Evolutionary conservation across 2,797 vertebrate species (phyloP).

Genomic region (Lacerta viridis): DNA sequence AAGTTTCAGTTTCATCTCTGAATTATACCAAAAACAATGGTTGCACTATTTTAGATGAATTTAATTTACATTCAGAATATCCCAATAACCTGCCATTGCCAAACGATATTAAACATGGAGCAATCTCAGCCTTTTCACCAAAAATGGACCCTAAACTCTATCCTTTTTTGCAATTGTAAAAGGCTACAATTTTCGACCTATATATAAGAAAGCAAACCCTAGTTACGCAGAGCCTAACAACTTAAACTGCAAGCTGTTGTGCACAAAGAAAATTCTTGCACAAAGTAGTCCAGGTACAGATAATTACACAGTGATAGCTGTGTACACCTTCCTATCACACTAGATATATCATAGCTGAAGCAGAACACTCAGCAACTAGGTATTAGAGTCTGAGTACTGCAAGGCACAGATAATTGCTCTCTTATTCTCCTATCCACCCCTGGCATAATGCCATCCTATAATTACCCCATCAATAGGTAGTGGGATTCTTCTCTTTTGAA

Average conservation of each 20-base stretch:
- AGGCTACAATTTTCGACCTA: not conserved
- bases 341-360: not conserved
- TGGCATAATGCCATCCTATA: not conserved
- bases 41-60: not conserved
- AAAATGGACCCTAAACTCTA: not conserved
- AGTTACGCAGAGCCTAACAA: not conserved
- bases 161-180: not conserved
- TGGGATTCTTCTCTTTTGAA: conserved; percentile 56
- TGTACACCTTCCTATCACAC: not conserved
- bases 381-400: not conserved
- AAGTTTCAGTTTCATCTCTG: not conserved
- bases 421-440: conserved; percentile 8
- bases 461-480: conserved; percentile 3
- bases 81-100: not conserved
- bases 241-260: too few species aligned
- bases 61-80: not conserved
- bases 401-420: not conserved
- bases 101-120: not conserved
- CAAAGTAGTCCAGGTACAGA: not conserved
- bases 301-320: not conserved
- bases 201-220: not conserved
- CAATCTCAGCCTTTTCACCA: not conserved
- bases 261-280: not conserved
- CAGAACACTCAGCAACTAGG: not conserved
- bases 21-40: not conserved